phyloP scores from a whole-genome alignment of 2,113 vertebrate genomes.

The Myrmophylax atrothorax region DNA sequence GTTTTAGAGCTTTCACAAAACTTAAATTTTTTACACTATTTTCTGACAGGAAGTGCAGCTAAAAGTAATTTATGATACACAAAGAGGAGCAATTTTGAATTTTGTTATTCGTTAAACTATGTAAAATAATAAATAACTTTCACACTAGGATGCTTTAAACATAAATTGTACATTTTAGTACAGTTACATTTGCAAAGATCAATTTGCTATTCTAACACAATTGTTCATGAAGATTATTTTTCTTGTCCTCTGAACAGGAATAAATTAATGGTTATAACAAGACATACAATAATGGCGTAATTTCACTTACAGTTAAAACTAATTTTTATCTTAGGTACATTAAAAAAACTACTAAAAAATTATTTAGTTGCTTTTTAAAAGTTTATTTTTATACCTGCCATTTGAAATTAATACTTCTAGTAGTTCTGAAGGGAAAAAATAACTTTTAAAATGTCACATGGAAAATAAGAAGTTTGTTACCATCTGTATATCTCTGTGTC shows the following conservation, averaged over 20 bases:
- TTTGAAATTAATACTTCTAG: background rate
- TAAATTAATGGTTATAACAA: background rate
- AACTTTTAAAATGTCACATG: background rate
- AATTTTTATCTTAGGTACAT: conserved; percentile 6
- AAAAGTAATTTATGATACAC: background rate
- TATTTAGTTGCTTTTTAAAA: conserved; percentile 22
- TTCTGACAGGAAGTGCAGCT: conserved; percentile 14
- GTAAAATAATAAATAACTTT: conserved; percentile 31
- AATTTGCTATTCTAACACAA: conserved; percentile 7
- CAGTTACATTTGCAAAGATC: conserved; percentile 26
- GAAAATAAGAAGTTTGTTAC: background rate
- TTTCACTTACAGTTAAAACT: conserved; percentile 20
- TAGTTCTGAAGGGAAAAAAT: background rate
- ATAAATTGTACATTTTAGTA: conserved; percentile 26
- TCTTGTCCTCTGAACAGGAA: conserved; percentile 12
- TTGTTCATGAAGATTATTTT: conserved; percentile 15
- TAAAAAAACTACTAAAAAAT: background rate
- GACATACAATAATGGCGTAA: background rate
- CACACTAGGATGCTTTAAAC: conserved; percentile 1
- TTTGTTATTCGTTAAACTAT: background rate
- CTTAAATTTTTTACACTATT: background rate
- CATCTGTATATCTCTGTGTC: background rate
- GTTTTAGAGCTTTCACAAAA: background rate
- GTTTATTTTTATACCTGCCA: background rate
- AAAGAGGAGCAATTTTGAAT: background rate